Evolutionary conservation across 2,888 invertebrate species (phyloP).

Genomic region (Lasioglossum villosulum): DNA sequence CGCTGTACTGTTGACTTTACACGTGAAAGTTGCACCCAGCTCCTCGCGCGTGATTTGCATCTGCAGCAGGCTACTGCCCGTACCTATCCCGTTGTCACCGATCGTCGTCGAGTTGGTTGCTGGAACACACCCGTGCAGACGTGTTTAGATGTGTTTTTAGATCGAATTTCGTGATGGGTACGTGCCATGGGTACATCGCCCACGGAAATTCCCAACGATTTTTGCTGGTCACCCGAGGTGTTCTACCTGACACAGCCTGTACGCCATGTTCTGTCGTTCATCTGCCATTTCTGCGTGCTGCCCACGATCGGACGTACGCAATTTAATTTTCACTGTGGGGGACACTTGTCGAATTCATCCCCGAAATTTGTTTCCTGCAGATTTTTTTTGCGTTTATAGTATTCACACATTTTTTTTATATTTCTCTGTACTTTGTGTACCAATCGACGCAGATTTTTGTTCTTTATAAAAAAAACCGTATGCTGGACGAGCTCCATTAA

Average conservation of each 20-base stretch:
- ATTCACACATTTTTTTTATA: no score
- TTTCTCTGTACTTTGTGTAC: no score
- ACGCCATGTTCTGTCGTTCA: not conserved
- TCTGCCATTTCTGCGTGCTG: not conserved
- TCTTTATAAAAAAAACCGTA: no score
- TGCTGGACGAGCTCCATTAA: no score
- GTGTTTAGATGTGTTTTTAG: conserved; percentile 17
- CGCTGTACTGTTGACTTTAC: conserved; percentile 90
- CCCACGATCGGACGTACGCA: not conserved
- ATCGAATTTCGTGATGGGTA: not conserved
- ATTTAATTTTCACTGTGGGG: no score
- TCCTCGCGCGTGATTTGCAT: conserved; percentile 90
- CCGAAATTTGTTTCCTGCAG: no score
- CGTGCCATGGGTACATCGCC: not conserved
- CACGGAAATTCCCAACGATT: not conserved
- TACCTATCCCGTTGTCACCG: conserved; percentile 87
- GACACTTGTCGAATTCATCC: no score
- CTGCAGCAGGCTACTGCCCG: conserved; percentile 88
- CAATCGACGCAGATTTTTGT: no score
- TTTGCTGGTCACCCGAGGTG: not conserved
- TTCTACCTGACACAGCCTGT: not conserved
- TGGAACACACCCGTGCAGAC: conserved; percentile 77
- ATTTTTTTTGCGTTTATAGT: no score
- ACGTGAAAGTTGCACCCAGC: conserved; percentile 89
- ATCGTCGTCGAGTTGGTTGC: conserved; percentile 86